These are phyloP conservation scores for Leptinotarsa tumamoca DNA, from an alignment of 2,888 invertebrate species.

Conservation along the genomic window DNA sequence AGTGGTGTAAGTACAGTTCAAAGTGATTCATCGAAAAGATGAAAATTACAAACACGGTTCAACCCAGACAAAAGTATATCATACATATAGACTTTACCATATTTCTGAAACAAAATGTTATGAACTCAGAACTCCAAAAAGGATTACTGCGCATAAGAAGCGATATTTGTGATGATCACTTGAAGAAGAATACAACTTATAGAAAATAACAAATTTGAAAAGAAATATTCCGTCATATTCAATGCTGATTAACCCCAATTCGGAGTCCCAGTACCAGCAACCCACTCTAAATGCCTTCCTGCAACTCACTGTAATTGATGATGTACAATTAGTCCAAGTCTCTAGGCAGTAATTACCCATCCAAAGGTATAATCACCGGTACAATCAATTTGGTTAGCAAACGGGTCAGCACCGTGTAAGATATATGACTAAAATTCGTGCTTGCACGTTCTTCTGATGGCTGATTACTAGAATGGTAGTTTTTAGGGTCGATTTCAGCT, in stretches of 20 bases:
- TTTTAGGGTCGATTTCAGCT: not conserved
- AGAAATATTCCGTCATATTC: slow-evolving; percentile 2
- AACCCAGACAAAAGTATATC: too few relatives aligned
- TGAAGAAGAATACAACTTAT: too few relatives aligned
- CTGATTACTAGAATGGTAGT: slow-evolving; percentile 7
- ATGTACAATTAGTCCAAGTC: slow-evolving; percentile 17
- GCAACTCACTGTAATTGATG: slow-evolving; percentile 8
- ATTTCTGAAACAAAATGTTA: too few relatives aligned
- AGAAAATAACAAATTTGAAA: not conserved
- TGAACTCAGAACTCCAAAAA: too few relatives aligned
- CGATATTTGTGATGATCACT: too few relatives aligned
- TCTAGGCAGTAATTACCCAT: slow-evolving; percentile 5
- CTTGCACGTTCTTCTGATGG: slow-evolving; percentile 12
- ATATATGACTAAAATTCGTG: slow-evolving; percentile 19
- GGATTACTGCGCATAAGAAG: too few relatives aligned
- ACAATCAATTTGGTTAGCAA: slow-evolving; percentile 19
- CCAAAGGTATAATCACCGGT: slow-evolving; percentile 13
- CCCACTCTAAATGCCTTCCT: slow-evolving; percentile 1
- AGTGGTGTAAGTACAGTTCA: too few relatives aligned
- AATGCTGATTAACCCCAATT: not conserved
- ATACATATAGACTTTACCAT: too few relatives aligned
- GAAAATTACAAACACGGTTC: too few relatives aligned
- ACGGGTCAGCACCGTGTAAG: slow-evolving; percentile 14
- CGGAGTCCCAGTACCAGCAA: not conserved
- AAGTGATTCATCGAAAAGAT: too few relatives aligned